A percentile compares a stretch with the other conserved stretches of the same genome.
phyloP scores from a whole-genome alignment of 1,140 invertebrate genomes.

The Teleogryllus occipitalis region DNA sequence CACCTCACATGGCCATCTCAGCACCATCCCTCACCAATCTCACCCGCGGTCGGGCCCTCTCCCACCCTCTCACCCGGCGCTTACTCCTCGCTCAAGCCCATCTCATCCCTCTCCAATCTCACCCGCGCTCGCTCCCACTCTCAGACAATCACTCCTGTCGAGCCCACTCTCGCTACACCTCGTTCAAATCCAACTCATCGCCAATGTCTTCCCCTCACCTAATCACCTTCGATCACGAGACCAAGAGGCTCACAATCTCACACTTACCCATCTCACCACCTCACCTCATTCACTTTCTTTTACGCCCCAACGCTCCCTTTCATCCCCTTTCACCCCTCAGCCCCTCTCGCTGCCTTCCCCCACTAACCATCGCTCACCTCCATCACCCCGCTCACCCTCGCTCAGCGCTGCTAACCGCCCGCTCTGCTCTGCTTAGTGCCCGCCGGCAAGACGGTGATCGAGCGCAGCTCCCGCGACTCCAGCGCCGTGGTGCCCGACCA shows the following conservation, averaged over 20 bases:
- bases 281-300: neutral
- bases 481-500: constrained; percentile 33
- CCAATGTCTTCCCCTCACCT: too few species aligned
- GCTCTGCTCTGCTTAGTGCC: constrained; percentile 29
- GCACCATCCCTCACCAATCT: neutral
- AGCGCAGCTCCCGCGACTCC: constrained; percentile 36
- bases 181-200: too few species aligned
- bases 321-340: too few species aligned
- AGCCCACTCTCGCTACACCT: too few species aligned
- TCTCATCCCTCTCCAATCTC: too few species aligned
- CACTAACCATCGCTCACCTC: neutral
- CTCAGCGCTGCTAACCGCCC: too few species aligned
- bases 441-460: constrained; percentile 35
- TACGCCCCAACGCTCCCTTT: neutral
- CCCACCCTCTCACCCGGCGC: neutral
- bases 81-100: too few species aligned
- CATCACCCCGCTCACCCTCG: neutral
- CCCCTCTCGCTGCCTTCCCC: neutral
- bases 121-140: too few species aligned
- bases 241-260: too few species aligned
- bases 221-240: too few species aligned
- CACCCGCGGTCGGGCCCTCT: neutral
- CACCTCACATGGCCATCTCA: too few species aligned
- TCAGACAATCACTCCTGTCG: too few species aligned
- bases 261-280: neutral